Conservation (phyloP, 1,140 invertebrate species). For the Zophobas atratus region DNA sequence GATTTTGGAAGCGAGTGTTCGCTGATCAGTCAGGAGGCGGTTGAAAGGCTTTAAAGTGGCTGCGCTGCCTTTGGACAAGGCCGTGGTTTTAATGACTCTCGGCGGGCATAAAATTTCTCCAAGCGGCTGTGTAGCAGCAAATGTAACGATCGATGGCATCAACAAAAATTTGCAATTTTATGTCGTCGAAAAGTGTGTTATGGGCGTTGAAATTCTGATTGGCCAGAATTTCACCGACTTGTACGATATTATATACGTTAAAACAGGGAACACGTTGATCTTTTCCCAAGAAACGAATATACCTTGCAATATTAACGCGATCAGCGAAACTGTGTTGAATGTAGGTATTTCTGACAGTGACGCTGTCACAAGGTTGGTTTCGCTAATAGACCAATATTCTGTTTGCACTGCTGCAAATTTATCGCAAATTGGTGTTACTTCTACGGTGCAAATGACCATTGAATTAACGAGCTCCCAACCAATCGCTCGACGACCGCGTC, state of each 20-base stretch:
- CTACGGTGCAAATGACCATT: too few relatives aligned
- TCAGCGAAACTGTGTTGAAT: too few relatives aligned
- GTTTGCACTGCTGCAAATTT: too few relatives aligned
- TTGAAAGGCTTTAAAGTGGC: not conserved
- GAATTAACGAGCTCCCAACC: too few relatives aligned
- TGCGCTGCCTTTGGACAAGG: not conserved
- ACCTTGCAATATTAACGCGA: too few relatives aligned
- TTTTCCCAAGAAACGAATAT: too few relatives aligned
- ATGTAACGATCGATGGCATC: slow-evolving; percentile 18
- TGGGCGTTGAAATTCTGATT: slow-evolving; percentile 37
- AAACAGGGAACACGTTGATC: not conserved
- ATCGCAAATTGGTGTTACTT: too few relatives aligned
- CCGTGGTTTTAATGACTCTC: not conserved
- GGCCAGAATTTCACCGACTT: slow-evolving; percentile 38
- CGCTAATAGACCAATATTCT: too few relatives aligned
- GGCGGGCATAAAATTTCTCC: not conserved
- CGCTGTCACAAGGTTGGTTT: too few relatives aligned
- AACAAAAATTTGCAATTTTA: slow-evolving; percentile 12
- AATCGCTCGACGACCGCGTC: too few relatives aligned
- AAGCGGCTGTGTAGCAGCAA: not conserved
- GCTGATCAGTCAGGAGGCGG: not conserved
- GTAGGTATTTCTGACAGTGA: too few relatives aligned
- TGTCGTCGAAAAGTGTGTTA: slow-evolving; percentile 12
- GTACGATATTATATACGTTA: slow-evolving; percentile 4
- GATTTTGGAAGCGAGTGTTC: slow-evolving; percentile 21